A percentile compares a stretch with the other conserved stretches of the same genome.
Conservation (phyloP, 2,113 vertebrate genomes). For the Probosciger aterrimus region DNA sequence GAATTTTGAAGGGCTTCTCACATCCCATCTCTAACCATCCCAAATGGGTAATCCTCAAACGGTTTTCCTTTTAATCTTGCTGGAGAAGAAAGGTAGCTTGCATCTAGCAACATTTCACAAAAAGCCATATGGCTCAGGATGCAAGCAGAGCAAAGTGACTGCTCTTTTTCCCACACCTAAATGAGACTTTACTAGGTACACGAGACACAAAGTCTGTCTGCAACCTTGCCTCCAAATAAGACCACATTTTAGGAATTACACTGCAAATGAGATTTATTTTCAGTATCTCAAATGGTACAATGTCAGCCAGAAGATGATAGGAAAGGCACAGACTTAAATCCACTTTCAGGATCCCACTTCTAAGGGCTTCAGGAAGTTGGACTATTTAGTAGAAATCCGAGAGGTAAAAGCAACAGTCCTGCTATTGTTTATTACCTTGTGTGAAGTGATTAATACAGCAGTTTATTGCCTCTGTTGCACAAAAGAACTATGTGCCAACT, state of each 20-base stretch:
- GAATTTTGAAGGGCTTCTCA: slow-evolving; percentile 31
- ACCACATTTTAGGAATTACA: neutral
- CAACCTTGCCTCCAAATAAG: neutral
- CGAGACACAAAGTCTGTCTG: neutral
- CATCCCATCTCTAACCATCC: neutral
- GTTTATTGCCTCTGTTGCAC: slow-evolving; percentile 41
- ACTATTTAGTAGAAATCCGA: neutral
- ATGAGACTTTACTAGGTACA: neutral
- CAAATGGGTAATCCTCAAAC: neutral
- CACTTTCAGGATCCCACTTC: neutral
- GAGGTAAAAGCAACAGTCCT: neutral
- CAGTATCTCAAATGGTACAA: neutral
- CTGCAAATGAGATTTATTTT: neutral
- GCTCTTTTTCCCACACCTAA: neutral
- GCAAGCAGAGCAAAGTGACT: neutral
- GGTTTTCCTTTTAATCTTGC: neutral
- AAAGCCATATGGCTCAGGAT: neutral
- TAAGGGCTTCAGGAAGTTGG: neutral
- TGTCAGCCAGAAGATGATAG: neutral
- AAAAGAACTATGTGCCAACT: slow-evolving; percentile 31
- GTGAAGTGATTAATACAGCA: slow-evolving; percentile 23
- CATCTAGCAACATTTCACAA: neutral
- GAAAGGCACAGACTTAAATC: neutral
- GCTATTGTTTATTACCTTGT: neutral
- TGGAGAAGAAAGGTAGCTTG: neutral